Evolutionary conservation across 2,113 vertebrate species (phyloP), one percentile per base, ranked within the genome.

Genomic region (Chaenocephalus aceratus): DNA sequence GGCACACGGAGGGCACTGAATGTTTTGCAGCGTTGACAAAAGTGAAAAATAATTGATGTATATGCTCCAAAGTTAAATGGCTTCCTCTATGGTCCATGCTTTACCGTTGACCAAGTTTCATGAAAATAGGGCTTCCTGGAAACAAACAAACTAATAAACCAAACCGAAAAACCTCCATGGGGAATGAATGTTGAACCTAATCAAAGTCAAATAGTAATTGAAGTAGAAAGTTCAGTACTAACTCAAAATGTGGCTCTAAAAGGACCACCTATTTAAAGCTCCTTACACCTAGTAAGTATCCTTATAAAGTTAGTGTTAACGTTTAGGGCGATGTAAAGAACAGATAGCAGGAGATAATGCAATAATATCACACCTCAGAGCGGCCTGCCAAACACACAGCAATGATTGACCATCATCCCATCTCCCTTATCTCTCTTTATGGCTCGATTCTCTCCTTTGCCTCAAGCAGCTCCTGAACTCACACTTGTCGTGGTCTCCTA

Each of bases 361-460:
- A 79, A 86, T 77, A 94, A 91, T 76, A 90, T 91, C 79, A 86
- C 91, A 90, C 86, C 71, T 90, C 13, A 53, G 14, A 16, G 56
- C 45, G 75, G 68, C 69, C 61, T 88, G 82, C 83, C 74, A 88
- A 86, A 83, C 75, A 84, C 83, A 77, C 77, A 92, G 82, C 76
- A 96, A 93, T 93, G 79, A 94, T 92, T 94, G 86, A 94, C 94
- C 84, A 89, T 92, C 77, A 51, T 18, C 26, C 34, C 58, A 64
- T 90, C 76, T 68, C 41, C 78, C 88, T 92, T 93, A 94, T 95
- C 91, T 26, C 21, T 56, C 63, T 94, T 94, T 93, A 93, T 91
- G 81, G 77, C 83, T 90, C 75, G 80, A 87, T 85, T 78, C 65
- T 60, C 82, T 75, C 59, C 75, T 86, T 64, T 48, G 57, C 57